Evolutionary conservation across 1,140 invertebrate species (phyloP).

Genomic region (Arctopsyche grandis): DNA sequence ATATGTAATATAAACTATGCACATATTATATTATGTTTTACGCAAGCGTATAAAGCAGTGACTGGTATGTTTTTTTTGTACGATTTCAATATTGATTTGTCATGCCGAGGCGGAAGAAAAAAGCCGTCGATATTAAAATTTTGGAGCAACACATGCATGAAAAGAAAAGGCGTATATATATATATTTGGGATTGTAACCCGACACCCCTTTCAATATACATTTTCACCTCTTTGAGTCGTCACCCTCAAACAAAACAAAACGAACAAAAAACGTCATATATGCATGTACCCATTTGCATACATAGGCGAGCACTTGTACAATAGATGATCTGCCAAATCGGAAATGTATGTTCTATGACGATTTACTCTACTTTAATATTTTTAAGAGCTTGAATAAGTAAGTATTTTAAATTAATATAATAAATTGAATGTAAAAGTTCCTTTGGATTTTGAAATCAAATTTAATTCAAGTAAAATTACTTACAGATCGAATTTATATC

Average conservation of each 20-base stretch:
- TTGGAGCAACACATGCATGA: constrained; percentile 54
- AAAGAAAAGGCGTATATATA: constrained; percentile 45
- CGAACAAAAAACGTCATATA: background rate
- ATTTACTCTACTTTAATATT: too few relatives aligned
- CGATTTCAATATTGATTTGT: constrained; percentile 43
- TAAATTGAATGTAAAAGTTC: too few relatives aligned
- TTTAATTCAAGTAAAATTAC: too few relatives aligned
- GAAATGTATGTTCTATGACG: too few relatives aligned
- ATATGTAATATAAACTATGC: too few relatives aligned
- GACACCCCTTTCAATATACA: constrained; percentile 53
- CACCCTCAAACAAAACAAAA: constrained; percentile 45
- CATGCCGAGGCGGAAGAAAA: constrained; percentile 27
- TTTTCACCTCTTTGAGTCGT: constrained; percentile 49
- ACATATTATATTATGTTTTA: background rate
- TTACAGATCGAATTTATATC: too few relatives aligned
- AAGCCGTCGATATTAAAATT: constrained; percentile 51
- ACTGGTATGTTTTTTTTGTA: background rate
- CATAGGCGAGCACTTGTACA: too few relatives aligned
- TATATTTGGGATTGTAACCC: constrained; percentile 50
- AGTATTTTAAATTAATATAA: too few relatives aligned
- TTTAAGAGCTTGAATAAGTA: too few relatives aligned
- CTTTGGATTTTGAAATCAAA: too few relatives aligned
- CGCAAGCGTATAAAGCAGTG: background rate
- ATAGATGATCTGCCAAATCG: too few relatives aligned
- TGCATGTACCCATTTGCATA: too few relatives aligned